Evolutionary conservation across 2,888 invertebrate genomes (phyloP), one percentile per base, ranked within the genome.

Genomic region (Sarcophaga subvicina): DNA sequence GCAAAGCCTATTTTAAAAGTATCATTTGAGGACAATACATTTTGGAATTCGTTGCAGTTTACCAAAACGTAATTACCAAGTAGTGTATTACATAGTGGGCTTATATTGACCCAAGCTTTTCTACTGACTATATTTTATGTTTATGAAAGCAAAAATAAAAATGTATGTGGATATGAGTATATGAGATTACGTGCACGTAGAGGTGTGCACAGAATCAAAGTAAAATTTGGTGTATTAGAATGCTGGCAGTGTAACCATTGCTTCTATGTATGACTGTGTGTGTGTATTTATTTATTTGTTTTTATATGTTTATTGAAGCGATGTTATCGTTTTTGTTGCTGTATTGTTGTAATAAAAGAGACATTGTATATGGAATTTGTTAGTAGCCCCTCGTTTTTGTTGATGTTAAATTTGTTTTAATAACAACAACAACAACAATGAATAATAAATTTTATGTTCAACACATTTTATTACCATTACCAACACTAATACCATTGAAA

Each of bases 381-480:
- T 37, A 37, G 37, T 37, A 37, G 37, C 37, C 37, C 37, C 37
- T 37, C 37, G 37, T 64, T 67, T 37, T 62, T 62, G 5, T 54
- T 37, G 45, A 10, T 66, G 64, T 76, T 62, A 37, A 63, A 63
- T 20, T 66, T 78, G 49, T 78, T 71, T 76, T 80, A 37, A 37
- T 77, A 62, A 80, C 79, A 82, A 79, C 70, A 45, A 25, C 75
- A 86, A 70, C 60, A 77, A 10, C 37, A 37, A 37, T 37, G 37
- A 37, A 37, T 37, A 37, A 87, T 87, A 84, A 87, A 87, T 84
- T 87, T 80, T 77, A 72, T 76, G 60, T 72, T 66, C 27, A 66
- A 79, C 82, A 80, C 70, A 86, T 77, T 81, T 77, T 80, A 80
- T 76, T 63, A 69, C 75, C 54, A 54, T 54, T 17, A 54, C 54